Base-by-base conservation (phyloP, 1,140 invertebrate genomes). In the Drosophila willistoni region DNA sequence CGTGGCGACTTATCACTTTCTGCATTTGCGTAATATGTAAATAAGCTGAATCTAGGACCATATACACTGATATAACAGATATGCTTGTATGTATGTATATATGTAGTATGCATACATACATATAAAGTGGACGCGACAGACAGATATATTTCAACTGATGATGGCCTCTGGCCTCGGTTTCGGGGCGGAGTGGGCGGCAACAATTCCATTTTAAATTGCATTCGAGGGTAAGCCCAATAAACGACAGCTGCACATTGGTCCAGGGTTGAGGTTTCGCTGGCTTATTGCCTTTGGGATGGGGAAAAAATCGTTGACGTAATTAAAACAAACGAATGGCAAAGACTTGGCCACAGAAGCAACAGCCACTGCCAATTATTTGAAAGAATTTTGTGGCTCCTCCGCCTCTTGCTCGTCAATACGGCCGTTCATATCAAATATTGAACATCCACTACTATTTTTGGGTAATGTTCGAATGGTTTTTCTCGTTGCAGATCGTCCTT, bases 21-120 rank as follows among this genome's bases (percentile, higher is more conserved):
- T 56, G 71, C 71, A 75, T 81, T 72, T 86, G 71, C 79, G 71
- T 77, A 79, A 83, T 87, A 86, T 87, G 82, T 84, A 86, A 87
- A 87, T 86, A 72, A 72, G 66, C 66, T 68, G 51, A 55, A 42
- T 63, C 73, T 75, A 66, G 67, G 17, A 2, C 17, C 19, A n/a
- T 51, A 51, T 22, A 47, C 44, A 19, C n/a, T 12, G 19, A 51
- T 22, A 51, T 1, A 47, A 14, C 9, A 17, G 2, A 19, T n/a
- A 47, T 14, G 14, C 0, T 6, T 7, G 42, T 44, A 44, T 6
- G 13, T 14, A 42, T 14, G 7, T 7, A 14, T 2, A n/a, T 44
- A 44, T 14, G 17, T 14, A 44, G 34, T 1, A 61, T 12, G 5
- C 29, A 41, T 5, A 61, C 29, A 41, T 5, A 61, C 39, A 29